Evolutionary conservation across 1,140 invertebrate species (phyloP).

Genomic region (Heliconius nattereri): DNA sequence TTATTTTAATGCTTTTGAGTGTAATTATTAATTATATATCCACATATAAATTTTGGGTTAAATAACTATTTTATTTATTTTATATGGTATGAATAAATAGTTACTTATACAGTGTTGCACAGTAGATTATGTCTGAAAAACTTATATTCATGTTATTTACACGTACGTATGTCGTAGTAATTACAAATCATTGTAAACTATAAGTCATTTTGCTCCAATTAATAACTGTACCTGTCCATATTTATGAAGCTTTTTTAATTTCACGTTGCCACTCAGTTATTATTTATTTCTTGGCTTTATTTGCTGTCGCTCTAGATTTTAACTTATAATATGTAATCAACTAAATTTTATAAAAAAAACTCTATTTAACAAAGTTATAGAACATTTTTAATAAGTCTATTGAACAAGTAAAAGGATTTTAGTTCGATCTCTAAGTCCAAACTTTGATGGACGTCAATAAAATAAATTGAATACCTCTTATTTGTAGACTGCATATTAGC

Average conservation of each 20-base stretch:
- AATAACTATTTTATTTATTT: no score
- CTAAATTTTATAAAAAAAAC: no score
- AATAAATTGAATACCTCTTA: background rate
- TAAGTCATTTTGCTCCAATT: background rate
- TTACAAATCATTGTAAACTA: background rate
- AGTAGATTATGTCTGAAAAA: no score
- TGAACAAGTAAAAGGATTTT: no score
- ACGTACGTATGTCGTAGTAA: background rate
- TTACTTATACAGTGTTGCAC: no score
- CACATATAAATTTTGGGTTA: background rate
- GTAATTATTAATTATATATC: background rate
- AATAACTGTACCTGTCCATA: slow-evolving; percentile 17
- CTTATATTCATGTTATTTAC: no score
- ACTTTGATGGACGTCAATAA: no score
- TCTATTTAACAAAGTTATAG: no score
- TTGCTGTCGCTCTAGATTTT: background rate
- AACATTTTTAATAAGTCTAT: no score
- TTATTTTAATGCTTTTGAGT: background rate
- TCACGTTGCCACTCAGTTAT: slow-evolving; percentile 13
- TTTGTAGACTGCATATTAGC: background rate
- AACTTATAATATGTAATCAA: background rate
- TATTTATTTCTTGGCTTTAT: slow-evolving; percentile 15
- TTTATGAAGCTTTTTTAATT: slow-evolving; percentile 10
- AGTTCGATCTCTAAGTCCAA: no score
- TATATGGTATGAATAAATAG: no score